These are phyloP conservation scores for Opisthocomus hoazin DNA, from an alignment of 2,113 vertebrate genomes.

Conservation along the genomic window DNA sequence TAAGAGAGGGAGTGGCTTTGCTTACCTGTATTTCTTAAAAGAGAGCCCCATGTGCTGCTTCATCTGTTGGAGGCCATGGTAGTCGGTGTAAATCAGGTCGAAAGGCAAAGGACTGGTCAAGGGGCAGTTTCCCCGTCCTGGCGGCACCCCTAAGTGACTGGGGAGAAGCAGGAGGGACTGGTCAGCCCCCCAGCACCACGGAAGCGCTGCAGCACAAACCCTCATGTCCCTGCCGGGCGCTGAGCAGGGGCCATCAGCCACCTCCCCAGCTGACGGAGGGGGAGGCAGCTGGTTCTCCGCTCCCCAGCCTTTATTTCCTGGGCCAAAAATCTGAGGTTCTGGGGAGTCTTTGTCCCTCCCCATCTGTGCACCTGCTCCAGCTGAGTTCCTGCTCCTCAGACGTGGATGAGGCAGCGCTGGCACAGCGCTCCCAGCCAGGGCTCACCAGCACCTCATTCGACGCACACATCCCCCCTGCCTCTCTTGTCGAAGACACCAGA, in stretches of 20 bases:
- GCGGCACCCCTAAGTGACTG: constrained; percentile 93
- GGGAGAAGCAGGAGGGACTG: constrained; percentile 31
- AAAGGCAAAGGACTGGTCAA: constrained; percentile 88
- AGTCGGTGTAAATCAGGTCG: constrained; percentile 97
- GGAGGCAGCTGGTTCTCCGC: not conserved
- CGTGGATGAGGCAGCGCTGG: not conserved
- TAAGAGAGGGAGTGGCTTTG: not conserved
- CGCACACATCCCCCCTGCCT: not conserved
- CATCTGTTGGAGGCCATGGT: constrained; percentile 96
- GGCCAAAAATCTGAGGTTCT: not conserved
- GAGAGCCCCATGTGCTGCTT: constrained; percentile 97
- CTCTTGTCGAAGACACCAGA: not conserved
- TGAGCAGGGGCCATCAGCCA: not conserved
- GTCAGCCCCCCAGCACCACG: not conserved
- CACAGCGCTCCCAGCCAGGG: not conserved
- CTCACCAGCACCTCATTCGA: not conserved
- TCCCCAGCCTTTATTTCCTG: not conserved
- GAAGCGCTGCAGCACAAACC: not conserved
- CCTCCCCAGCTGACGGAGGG: not conserved
- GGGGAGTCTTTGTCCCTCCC: not conserved
- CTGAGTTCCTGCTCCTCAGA: not conserved
- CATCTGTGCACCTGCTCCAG: not conserved
- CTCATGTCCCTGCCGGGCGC: not conserved
- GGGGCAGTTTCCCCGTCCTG: constrained; percentile 93
- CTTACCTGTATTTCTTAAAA: constrained; percentile 94